Percentiles rank a stretch among this genome's conserved stretches.
These are phyloP conservation scores for Watersipora subatra DNA, from an alignment of 1,140 invertebrate genomes.

Conservation along the genomic window DNA sequence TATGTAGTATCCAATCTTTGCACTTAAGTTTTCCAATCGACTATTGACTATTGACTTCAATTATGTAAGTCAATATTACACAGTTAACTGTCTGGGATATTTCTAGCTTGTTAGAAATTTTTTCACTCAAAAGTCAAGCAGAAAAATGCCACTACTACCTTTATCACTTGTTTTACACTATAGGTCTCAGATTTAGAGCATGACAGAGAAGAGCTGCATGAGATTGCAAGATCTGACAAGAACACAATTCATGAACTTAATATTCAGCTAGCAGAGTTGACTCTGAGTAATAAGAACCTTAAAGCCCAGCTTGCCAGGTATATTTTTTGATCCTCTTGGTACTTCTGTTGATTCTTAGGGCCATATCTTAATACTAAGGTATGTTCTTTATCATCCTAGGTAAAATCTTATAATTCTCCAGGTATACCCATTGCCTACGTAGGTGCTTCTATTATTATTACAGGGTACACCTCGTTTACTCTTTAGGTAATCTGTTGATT, in stretches of 20 bases:
- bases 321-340: constrained; percentile 17
- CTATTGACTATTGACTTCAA: no score
- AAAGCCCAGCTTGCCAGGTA: constrained; percentile 21
- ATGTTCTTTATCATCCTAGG: not conserved
- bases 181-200: constrained; percentile 29
- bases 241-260: constrained; percentile 31
- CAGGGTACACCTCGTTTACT: no score
- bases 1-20: not conserved
- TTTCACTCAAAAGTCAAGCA: no score
- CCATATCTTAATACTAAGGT: not conserved
- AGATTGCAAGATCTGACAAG: constrained; percentile 32
- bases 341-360: not conserved
- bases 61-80: no score
- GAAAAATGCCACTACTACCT: no score
- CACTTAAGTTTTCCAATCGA: not conserved
- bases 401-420: no score
- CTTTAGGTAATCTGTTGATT: no score
- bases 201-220: constrained; percentile 32
- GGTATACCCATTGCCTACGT: no score
- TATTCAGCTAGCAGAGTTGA: constrained; percentile 22
- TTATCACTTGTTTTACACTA: no score
- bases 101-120: no score
- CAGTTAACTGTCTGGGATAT: no score
- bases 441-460: no score
- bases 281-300: constrained; percentile 24